Conservation (phyloP, 2,888 invertebrate species). For the Sinotaia quadrata region DNA sequence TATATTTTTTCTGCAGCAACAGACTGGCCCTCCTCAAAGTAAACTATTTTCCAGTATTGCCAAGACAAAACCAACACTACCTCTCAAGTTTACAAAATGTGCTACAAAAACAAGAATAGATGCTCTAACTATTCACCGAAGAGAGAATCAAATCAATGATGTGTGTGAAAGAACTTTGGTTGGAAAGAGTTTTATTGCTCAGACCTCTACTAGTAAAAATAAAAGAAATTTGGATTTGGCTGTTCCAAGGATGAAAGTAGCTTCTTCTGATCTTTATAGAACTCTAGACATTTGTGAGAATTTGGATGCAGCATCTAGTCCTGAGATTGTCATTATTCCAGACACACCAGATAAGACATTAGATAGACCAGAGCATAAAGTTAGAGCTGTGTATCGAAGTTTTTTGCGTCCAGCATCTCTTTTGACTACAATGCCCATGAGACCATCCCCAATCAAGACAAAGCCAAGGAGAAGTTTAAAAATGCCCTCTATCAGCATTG, state of each 20-base stretch:
- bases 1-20: constrained; percentile 16
- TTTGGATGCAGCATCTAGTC: constrained; percentile 27
- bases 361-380: constrained; percentile 30
- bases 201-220: too few relatives aligned
- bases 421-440: constrained; percentile 45
- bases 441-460: constrained; percentile 33
- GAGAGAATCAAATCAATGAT: too few relatives aligned
- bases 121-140: too few relatives aligned
- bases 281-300: too few relatives aligned
- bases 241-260: too few relatives aligned
- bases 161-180: too few relatives aligned
- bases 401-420: constrained; percentile 44
- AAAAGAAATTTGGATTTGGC: too few relatives aligned
- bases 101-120: background rate
- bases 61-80: constrained; percentile 8
- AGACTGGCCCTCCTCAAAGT: constrained; percentile 29
- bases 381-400: constrained; percentile 41
- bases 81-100: background rate
- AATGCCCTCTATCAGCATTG: constrained; percentile 22
- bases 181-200: too few relatives aligned
- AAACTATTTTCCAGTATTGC: constrained; percentile 42
- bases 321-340: constrained; percentile 48
- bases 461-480: constrained; percentile 22
- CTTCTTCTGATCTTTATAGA: too few relatives aligned
- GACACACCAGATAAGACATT: constrained; percentile 52